These are phyloP conservation scores for Gallirallus australis DNA, from an alignment of 2,797 vertebrate species.

Conservation along the genomic window DNA sequence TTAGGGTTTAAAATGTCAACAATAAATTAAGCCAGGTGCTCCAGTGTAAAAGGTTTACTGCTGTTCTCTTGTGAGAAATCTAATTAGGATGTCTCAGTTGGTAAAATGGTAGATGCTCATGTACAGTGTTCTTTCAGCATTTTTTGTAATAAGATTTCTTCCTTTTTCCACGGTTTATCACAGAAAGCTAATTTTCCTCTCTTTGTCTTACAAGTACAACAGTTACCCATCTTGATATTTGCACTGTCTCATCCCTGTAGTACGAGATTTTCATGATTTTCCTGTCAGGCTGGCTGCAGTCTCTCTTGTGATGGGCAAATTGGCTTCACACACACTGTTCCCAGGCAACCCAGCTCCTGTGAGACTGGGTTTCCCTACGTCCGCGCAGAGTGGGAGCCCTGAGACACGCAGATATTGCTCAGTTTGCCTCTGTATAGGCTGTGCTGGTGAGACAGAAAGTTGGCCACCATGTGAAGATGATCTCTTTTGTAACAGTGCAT, in stretches of 20 bases:
- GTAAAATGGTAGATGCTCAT: not conserved
- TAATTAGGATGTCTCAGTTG: constrained; percentile 10
- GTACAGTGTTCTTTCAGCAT: not conserved
- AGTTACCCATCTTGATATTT: constrained; percentile 14
- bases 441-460: not conserved
- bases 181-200: not conserved
- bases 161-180: not conserved
- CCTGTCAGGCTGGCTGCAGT: not conserved
- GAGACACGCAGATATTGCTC: not conserved
- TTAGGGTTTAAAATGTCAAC: constrained; percentile 47
- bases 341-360: not conserved
- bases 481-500: not conserved
- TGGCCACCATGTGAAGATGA: not conserved
- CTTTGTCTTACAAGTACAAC: not conserved
- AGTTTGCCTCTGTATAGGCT: not conserved
- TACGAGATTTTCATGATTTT: not conserved
- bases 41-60: constrained; percentile 12
- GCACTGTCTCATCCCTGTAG: not conserved
- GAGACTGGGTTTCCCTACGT: not conserved
- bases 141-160: not conserved
- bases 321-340: not conserved
- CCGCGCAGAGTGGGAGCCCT: not conserved
- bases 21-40: constrained; percentile 40
- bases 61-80: constrained; percentile 24
- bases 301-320: not conserved